Percentiles rank a stretch among this genome's conserved stretches.
phyloP scores from a whole-genome alignment of 1,140 invertebrate species.

The Colletes latitarsis region DNA sequence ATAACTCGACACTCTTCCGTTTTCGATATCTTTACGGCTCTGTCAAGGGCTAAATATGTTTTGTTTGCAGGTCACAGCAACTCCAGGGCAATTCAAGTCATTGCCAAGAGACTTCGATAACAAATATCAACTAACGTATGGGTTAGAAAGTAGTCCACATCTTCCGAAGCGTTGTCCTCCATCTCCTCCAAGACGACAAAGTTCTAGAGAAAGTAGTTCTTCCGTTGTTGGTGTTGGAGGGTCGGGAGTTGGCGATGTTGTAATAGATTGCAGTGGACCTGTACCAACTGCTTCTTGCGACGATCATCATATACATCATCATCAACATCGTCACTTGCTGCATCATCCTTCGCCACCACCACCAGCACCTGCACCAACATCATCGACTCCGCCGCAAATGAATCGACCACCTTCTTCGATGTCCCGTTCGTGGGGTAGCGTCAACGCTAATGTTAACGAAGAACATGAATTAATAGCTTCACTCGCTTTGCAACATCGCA shows the following conservation, averaged over 20 bases:
- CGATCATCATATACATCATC: conserved; percentile 74
- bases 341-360: conserved; percentile 58
- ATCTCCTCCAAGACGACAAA: conserved; percentile 91
- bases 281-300: conserved; percentile 78
- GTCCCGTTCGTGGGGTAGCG: conserved; percentile 83
- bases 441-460: conserved; percentile 80
- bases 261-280: conserved; percentile 81
- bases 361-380: conserved; percentile 62
- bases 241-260: conserved; percentile 71
- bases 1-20: neutral
- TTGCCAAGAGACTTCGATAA: conserved; percentile 80
- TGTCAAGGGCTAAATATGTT: neutral
- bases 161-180: conserved; percentile 84
- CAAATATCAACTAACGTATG: conserved; percentile 80
- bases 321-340: conserved; percentile 71
- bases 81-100: conserved; percentile 78
- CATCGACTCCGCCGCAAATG: conserved; percentile 77
- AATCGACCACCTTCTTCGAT: conserved; percentile 80
- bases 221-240: conserved; percentile 63
- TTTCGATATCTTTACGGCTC: too few relatives aligned
- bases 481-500: conserved; percentile 86
- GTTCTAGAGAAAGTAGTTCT: conserved; percentile 76
- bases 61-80: conserved; percentile 73
- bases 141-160: conserved; percentile 78
- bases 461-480: conserved; percentile 84